Percentiles rank a stretch among this genome's conserved stretches.
Evolutionary conservation across 2,113 vertebrate species (phyloP).

Genomic region (Misgurnus anguillicaudatus): DNA sequence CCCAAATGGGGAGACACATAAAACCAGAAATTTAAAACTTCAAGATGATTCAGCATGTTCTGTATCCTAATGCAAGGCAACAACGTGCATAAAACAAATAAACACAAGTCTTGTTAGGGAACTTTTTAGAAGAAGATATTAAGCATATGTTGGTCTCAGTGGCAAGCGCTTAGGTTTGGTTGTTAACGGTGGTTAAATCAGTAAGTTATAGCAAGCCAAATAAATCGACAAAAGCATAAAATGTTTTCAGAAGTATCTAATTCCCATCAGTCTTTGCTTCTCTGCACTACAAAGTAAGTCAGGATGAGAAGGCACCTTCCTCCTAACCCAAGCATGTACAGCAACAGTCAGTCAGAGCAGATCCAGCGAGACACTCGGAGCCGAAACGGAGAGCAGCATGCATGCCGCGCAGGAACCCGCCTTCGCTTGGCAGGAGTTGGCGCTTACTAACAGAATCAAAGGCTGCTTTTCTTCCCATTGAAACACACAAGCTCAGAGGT

Average conservation of each 20-base stretch:
- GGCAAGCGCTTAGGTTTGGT: neutral
- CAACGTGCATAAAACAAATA: too few relatives aligned
- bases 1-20: too few relatives aligned
- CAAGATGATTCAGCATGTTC: too few relatives aligned
- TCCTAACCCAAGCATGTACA: neutral
- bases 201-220: too few relatives aligned
- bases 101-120: too few relatives aligned
- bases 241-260: neutral
- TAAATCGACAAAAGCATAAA: constrained; percentile 22
- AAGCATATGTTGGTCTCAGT: neutral
- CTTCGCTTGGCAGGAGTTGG: constrained; percentile 56
- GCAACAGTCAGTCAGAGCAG: constrained; percentile 8
- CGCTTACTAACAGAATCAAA: constrained; percentile 68
- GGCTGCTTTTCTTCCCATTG: constrained; percentile 67
- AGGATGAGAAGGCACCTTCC: constrained; percentile 2
- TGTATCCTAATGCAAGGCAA: neutral
- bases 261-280: constrained; percentile 48
- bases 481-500: constrained; percentile 58
- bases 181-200: too few relatives aligned
- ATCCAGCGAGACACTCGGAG: constrained; percentile 26
- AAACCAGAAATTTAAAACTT: too few relatives aligned
- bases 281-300: neutral
- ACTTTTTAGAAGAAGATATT: neutral
- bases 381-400: constrained; percentile 29
- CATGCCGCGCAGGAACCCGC: constrained; percentile 44